Conservation (phyloP, 1,140 invertebrate species). For the Archivesica marissinica region DNA sequence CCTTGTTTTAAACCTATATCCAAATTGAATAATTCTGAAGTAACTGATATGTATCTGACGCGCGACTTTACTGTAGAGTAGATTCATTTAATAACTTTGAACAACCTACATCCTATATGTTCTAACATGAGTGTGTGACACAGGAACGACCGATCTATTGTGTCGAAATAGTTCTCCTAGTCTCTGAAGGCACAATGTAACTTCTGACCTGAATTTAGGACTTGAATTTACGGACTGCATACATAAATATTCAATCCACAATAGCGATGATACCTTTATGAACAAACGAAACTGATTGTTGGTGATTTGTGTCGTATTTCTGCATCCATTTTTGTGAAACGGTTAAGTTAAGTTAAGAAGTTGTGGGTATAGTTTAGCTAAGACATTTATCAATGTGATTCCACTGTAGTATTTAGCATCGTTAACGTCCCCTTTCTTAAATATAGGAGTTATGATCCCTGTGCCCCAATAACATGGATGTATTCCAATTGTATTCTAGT, state of each 20-base stretch:
- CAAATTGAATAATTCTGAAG: background rate
- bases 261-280: background rate
- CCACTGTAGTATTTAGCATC: no score
- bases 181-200: slow-evolving; percentile 22
- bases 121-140: background rate
- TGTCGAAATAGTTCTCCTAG: slow-evolving; percentile 39
- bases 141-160: background rate
- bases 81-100: background rate
- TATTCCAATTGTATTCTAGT: no score
- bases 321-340: background rate
- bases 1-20: background rate
- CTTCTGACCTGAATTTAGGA: slow-evolving; percentile 4
- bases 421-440: no score
- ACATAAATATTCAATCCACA: slow-evolving; percentile 34
- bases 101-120: background rate
- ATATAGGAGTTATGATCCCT: no score
- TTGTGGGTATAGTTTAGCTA: background rate
- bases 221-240: background rate
- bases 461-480: no score
- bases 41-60: background rate
- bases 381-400: background rate
- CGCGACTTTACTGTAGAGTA: background rate
- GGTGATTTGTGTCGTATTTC: background rate
- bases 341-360: background rate
- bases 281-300: background rate